Conservation (phyloP, 2,797 vertebrate genomes). For the Strix occidentalis region DNA sequence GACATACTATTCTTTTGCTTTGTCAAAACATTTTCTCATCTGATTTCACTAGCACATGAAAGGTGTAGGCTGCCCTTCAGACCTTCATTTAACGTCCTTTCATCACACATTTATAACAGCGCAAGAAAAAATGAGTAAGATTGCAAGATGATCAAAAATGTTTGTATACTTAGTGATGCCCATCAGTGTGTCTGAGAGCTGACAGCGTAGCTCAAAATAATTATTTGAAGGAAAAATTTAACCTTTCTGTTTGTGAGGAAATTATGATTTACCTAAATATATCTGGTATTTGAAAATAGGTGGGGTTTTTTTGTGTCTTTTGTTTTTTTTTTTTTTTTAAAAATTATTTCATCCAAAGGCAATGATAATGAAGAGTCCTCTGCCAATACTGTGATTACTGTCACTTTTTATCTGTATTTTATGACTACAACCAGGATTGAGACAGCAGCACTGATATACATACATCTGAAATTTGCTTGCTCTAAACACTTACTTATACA, state of each 20-base stretch:
- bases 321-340: background rate
- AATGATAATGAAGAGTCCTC: background rate
- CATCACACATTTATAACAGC: background rate
- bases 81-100: background rate
- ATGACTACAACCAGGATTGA: background rate
- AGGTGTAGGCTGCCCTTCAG: background rate
- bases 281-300: background rate
- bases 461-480: background rate
- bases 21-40: background rate
- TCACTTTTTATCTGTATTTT: background rate
- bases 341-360: background rate
- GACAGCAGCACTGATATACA: background rate
- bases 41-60: background rate
- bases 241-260: background rate
- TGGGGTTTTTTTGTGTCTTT: no score
- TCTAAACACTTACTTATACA: background rate
- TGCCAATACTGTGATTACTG: background rate
- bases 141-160: background rate
- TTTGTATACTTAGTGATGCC: background rate
- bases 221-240: background rate
- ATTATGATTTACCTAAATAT: background rate
- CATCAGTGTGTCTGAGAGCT: background rate
- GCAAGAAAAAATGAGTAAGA: background rate
- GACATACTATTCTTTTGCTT: background rate
- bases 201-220: background rate